These are phyloP conservation scores for Drosophila eohydei DNA, from an alignment of 2,888 invertebrate genomes.

Conservation along the genomic window DNA sequence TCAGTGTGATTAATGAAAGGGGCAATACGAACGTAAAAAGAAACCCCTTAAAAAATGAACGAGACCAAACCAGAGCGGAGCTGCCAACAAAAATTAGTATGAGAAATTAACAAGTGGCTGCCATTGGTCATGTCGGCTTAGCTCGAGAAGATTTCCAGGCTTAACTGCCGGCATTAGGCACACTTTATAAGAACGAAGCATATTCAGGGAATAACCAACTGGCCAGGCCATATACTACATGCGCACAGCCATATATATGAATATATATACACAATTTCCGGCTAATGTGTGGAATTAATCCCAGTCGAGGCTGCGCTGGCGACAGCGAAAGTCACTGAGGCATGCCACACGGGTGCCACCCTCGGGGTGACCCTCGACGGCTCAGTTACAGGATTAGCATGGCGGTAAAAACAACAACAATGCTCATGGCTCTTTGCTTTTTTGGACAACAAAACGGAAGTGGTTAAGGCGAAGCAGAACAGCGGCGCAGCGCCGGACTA, in stretches of 20 bases:
- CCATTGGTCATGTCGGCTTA: slow-evolving; percentile 80
- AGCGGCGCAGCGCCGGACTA: slow-evolving; percentile 25
- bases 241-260: neutral
- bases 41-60: slow-evolving; percentile 30
- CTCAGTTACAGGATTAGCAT: slow-evolving; percentile 74
- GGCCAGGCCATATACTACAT: slow-evolving; percentile 2
- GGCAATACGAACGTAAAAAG: slow-evolving; percentile 30
- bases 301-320: slow-evolving; percentile 31
- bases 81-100: slow-evolving; percentile 64
- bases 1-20: slow-evolving; percentile 81
- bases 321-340: slow-evolving; percentile 54
- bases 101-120: slow-evolving; percentile 77
- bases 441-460: slow-evolving; percentile 37
- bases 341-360: slow-evolving; percentile 39
- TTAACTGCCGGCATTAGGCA: slow-evolving; percentile 35
- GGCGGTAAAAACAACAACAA: slow-evolving; percentile 49
- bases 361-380: slow-evolving; percentile 36
- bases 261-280: slow-evolving; percentile 45
- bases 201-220: slow-evolving; percentile 39
- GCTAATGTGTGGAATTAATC: slow-evolving; percentile 76
- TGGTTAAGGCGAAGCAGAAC: slow-evolving; percentile 33
- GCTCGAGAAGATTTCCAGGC: slow-evolving; percentile 48
- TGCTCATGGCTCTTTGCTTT: slow-evolving; percentile 4
- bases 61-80: slow-evolving; percentile 42
- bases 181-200: slow-evolving; percentile 38